Evolutionary conservation across 1,140 invertebrate species (phyloP).

Genomic region (Notospermus geniculatus): DNA sequence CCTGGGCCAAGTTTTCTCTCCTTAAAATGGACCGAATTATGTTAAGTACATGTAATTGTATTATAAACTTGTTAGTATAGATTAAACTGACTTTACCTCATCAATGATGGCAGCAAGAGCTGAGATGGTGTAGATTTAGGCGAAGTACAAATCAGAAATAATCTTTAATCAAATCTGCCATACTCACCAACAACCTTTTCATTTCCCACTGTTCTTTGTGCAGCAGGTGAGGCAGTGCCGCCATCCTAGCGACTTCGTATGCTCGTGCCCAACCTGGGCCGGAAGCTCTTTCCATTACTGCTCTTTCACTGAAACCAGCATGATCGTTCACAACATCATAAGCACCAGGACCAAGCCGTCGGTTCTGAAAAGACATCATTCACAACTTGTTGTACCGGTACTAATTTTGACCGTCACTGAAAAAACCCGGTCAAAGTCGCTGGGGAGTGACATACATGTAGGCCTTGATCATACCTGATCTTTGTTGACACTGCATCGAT

Average conservation of each 20-base stretch:
- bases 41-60: no score
- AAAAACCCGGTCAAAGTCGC: no score
- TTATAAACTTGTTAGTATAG: no score
- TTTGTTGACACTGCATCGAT: no score
- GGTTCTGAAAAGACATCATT: slow-evolving; percentile 19
- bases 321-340: slow-evolving; percentile 36
- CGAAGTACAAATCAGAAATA: no score
- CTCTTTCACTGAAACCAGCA: slow-evolving; percentile 32
- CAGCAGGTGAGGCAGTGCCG: slow-evolving; percentile 46
- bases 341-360: slow-evolving; percentile 37
- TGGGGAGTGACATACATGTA: no score
- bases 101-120: no score
- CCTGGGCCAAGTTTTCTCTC: slow-evolving; percentile 47
- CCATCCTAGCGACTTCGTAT: slow-evolving; percentile 44
- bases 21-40: slow-evolving; percentile 23
- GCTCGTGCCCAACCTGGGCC: slow-evolving; percentile 48
- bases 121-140: no score
- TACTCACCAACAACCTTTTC: slow-evolving; percentile 40
- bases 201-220: slow-evolving; percentile 52
- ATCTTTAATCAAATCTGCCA: neutral
- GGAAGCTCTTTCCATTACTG: slow-evolving; percentile 32
- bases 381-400: no score
- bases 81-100: no score
- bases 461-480: no score
- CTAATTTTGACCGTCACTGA: no score